A percentile compares a stretch with the other conserved stretches of the same genome.
phyloP scores from a whole-genome alignment of 1,140 invertebrate genomes.

The Diachasmimorpha longicaudata region DNA sequence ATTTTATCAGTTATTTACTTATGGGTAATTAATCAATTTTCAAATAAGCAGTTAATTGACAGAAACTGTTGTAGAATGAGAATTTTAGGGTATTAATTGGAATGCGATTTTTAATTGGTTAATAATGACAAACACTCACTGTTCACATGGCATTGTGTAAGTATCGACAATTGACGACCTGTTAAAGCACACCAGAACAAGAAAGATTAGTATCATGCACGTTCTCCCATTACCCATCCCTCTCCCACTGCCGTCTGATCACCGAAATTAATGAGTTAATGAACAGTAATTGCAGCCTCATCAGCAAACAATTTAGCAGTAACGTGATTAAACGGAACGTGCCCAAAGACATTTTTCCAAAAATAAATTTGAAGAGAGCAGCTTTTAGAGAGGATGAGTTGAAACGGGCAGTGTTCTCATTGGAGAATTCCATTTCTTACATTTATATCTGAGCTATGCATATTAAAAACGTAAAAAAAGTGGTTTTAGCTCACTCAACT shows the following conservation, averaged over 20 bases:
- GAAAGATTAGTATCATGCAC: constrained; percentile 32
- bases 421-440: no score
- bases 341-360: no score
- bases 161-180: constrained; percentile 68
- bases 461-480: no score
- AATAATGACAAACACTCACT: constrained; percentile 65
- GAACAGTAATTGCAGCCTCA: neutral
- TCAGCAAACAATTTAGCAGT: neutral
- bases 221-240: neutral
- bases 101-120: constrained; percentile 21
- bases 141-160: constrained; percentile 72
- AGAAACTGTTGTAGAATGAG: neutral
- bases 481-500: no score
- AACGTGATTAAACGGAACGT: neutral
- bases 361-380: no score
- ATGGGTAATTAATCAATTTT: neutral
- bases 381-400: no score
- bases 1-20: no score
- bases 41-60: neutral
- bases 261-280: neutral
- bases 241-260: neutral
- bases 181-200: constrained; percentile 37
- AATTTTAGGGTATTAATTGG: neutral
- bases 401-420: no score
- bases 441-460: no score